These are phyloP conservation scores for Trachelus stipa DNA, from an alignment of 2,888 invertebrate species.

Conservation along the genomic window DNA sequence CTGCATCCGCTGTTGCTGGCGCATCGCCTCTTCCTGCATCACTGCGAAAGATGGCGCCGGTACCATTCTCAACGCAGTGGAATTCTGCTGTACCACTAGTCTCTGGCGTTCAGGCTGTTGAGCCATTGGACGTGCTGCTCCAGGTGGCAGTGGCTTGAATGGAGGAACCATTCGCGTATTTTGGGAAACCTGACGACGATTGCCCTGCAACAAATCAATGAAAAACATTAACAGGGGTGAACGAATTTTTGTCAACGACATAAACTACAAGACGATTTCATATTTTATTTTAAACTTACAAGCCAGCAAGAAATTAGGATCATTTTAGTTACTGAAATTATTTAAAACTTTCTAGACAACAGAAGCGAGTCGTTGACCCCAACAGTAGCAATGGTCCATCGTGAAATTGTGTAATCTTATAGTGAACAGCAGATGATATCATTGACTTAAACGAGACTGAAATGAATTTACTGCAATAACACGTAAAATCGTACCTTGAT, in stretches of 20 bases:
- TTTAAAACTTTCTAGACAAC: not conserved
- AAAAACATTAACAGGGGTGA: not conserved
- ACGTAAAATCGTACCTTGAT: not conserved
- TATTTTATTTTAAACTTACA: not conserved
- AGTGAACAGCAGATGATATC: not conserved
- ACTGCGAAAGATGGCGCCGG: constrained; percentile 40
- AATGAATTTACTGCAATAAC: not conserved
- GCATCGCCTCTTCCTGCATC: constrained; percentile 46
- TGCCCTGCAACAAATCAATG: not conserved
- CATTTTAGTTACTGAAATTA: not conserved
- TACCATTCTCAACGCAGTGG: constrained; percentile 49
- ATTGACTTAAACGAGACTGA: not conserved
- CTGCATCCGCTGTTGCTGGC: constrained; percentile 24
- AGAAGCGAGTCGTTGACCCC: not conserved
- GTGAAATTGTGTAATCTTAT: not conserved
- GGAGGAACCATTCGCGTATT: constrained; percentile 72
- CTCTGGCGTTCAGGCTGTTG: constrained; percentile 73
- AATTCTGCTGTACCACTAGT: constrained; percentile 59
- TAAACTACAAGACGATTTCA: not conserved
- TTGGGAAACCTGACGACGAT: constrained; percentile 8
- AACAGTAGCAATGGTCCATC: not conserved
- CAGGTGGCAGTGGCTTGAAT: constrained; percentile 82
- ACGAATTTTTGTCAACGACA: not conserved
- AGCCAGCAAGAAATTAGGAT: not conserved
- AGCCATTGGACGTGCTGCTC: constrained; percentile 69